Conservation (phyloP, 2,888 invertebrate species). For the Seira sanloemensis region DNA sequence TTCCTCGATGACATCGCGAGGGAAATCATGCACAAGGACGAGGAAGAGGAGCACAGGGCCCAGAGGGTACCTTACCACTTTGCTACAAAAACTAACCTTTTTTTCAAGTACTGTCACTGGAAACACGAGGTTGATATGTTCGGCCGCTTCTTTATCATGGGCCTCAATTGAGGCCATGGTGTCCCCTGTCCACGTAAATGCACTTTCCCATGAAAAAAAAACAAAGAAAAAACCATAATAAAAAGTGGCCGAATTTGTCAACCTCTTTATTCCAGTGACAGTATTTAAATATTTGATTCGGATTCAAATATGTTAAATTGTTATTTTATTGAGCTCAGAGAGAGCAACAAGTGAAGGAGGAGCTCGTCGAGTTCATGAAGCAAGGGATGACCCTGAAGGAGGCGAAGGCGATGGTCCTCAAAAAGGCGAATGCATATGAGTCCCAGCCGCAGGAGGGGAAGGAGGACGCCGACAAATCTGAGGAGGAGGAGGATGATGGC, state of each 20-base stretch:
- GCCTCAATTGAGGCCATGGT: no score
- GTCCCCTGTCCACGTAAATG: no score
- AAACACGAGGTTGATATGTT: no score
- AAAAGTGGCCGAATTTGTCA: no score
- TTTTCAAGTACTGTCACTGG: no score
- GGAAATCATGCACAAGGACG: slow-evolving; percentile 71
- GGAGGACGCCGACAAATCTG: slow-evolving; percentile 3
- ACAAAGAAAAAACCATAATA: no score
- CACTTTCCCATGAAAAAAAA: neutral
- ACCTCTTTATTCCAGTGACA: no score
- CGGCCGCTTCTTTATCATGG: no score
- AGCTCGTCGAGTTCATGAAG: slow-evolving; percentile 75
- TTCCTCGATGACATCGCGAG: slow-evolving; percentile 70
- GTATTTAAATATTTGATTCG: no score
- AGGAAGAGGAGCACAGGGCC: slow-evolving; percentile 67
- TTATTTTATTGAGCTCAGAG: slow-evolving; percentile 45
- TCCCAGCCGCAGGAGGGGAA: slow-evolving; percentile 77
- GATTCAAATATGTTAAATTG: no score
- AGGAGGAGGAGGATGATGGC: slow-evolving; percentile 20
- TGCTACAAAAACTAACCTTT: no score
- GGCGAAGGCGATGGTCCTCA: slow-evolving; percentile 77
- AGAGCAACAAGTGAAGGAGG: slow-evolving; percentile 72
- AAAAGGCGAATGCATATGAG: slow-evolving; percentile 83
- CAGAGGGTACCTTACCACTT: no score
- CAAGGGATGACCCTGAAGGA: slow-evolving; percentile 84